These are phyloP conservation scores for Mactromeris polynyma DNA, from an alignment of 2,888 invertebrate genomes.

Conservation along the genomic window DNA sequence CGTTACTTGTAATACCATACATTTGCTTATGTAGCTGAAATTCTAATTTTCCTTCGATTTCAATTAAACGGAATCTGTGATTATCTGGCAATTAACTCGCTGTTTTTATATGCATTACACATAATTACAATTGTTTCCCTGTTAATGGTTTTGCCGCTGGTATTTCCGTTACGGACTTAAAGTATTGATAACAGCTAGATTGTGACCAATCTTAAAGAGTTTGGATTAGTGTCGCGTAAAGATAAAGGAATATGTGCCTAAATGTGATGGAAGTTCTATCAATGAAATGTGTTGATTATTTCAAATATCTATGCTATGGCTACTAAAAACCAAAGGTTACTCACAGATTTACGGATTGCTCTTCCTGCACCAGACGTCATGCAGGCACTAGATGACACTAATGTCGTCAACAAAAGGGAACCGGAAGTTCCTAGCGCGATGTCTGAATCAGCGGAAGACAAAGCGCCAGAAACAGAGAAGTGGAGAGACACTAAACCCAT, in stretches of 20 bases:
- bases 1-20: not conserved
- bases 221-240: not conserved
- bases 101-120: not conserved
- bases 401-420: not conserved
- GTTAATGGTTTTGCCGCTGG: not conserved
- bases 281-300: not conserved
- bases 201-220: not conserved
- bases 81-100: not conserved
- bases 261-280: not conserved
- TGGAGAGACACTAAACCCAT: not conserved
- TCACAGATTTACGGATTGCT: slow-evolving; percentile 46
- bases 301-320: slow-evolving; percentile 17
- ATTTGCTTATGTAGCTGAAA: not conserved
- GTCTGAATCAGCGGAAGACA: not conserved
- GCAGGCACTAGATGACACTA: not conserved
- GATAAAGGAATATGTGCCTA: not conserved
- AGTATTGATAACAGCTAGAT: not conserved
- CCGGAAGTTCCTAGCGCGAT: not conserved
- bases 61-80: not conserved
- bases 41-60: slow-evolving; percentile 9
- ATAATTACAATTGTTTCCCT: not conserved
- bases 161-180: not conserved
- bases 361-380: slow-evolving; percentile 21
- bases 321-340: slow-evolving; percentile 37
- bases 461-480: not conserved